phyloP scores from a whole-genome alignment of 2,797 vertebrate genomes.

The Orestias chungarensis region DNA sequence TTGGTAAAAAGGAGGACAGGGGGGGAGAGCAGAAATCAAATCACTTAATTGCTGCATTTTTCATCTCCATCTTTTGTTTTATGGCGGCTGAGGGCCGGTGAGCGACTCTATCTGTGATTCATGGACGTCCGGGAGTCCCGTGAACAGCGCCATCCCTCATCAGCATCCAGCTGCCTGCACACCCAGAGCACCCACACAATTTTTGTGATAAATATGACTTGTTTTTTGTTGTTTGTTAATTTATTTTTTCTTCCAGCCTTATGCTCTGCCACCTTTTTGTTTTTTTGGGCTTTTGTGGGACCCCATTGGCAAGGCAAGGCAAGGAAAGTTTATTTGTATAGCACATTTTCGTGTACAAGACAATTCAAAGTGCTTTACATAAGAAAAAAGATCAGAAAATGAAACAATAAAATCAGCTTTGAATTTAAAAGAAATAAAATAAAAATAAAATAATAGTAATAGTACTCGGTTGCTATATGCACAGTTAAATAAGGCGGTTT shows the following conservation, averaged over 20 bases:
- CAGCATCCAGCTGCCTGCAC: slow-evolving; percentile 84
- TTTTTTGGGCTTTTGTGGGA: slow-evolving; percentile 45
- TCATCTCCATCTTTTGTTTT: slow-evolving; percentile 99
- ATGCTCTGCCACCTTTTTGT: slow-evolving; percentile 54
- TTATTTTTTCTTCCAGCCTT: slow-evolving; percentile 69
- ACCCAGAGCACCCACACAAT: slow-evolving; percentile 96
- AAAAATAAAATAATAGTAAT: too few species aligned
- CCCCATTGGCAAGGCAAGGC: slow-evolving; percentile 76
- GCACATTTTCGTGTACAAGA: too few species aligned
- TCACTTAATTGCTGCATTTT: slow-evolving; percentile 99
- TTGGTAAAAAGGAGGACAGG: slow-evolving; percentile 73
- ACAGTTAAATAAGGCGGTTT: too few species aligned
- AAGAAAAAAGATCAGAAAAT: too few species aligned
- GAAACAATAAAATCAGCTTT: too few species aligned
- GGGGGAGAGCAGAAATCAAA: slow-evolving; percentile 94
- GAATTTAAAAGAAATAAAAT: too few species aligned
- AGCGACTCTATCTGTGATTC: slow-evolving; percentile 97
- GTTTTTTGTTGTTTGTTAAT: slow-evolving; percentile 92
- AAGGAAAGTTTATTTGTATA: too few species aligned
- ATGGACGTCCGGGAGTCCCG: slow-evolving; percentile 91
- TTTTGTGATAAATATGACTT: slow-evolving; percentile 99
- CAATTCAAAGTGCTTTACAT: too few species aligned
- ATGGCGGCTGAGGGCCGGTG: slow-evolving; percentile 92
- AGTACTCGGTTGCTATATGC: too few species aligned
- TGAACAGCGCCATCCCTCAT: slow-evolving; percentile 99